Percentiles rank a stretch among this genome's conserved stretches.
Conservation (phyloP, 53 echinoderm and acorn worm genomes). For the Arbacia lixula region DNA sequence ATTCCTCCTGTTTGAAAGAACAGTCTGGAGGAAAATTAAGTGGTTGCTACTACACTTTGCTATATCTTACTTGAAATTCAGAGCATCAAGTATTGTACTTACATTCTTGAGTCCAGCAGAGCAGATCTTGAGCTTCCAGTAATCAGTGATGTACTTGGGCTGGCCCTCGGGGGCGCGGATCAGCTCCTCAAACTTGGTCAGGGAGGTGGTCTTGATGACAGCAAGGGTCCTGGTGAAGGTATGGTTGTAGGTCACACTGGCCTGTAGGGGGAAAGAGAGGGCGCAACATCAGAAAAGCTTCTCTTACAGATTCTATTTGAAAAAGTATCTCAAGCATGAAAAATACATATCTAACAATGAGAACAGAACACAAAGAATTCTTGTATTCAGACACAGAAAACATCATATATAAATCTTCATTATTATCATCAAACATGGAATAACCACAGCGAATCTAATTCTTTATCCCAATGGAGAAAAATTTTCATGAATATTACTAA, state of each 20-base stretch:
- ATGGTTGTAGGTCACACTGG: constrained; percentile 24
- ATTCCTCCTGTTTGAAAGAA: no score
- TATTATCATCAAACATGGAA: no score
- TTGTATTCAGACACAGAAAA: no score
- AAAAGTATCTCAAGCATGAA: not conserved
- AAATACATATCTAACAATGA: not conserved
- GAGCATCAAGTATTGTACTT: no score
- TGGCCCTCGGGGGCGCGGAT: constrained; percentile 11
- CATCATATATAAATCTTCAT: no score
- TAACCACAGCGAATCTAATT: no score
- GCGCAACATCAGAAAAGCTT: not conserved
- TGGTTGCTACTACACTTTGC: no score
- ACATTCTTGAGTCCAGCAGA: constrained; percentile 77
- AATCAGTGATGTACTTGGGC: constrained; percentile 48
- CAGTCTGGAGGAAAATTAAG: no score
- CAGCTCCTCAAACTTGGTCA: constrained; percentile 14
- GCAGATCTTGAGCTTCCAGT: constrained; percentile 79
- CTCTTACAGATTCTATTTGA: not conserved
- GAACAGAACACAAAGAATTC: not conserved
- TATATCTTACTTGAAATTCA: no score
- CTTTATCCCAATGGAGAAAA: no score
- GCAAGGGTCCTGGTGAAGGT: constrained; percentile 91
- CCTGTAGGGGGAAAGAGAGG: not conserved
- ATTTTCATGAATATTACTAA: no score
- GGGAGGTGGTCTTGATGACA: constrained; percentile 46